Conservation (phyloP, 2,888 invertebrate species). For the Tenthredo distinguenda region DNA sequence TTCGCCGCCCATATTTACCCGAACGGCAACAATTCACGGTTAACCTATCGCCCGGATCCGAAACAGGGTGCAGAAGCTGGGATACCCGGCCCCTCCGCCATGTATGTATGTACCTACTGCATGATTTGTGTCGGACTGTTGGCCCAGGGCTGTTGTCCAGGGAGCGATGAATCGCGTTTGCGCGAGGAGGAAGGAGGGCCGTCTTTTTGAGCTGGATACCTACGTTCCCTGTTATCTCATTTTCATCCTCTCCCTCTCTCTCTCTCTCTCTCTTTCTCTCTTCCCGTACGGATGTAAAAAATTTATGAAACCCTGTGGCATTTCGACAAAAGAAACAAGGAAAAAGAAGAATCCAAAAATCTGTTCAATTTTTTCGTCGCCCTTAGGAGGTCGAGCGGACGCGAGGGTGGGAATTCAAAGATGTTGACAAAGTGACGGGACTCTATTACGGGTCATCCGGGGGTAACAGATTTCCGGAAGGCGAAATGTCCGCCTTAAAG, state of each 20-base stretch:
- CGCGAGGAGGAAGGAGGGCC: not conserved
- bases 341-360: no score
- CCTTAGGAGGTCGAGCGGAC: no score
- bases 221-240: not conserved
- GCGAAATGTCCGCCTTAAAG: not conserved
- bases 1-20: conserved; percentile 20
- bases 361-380: no score
- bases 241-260: not conserved
- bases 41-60: conserved; percentile 8
- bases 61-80: conserved; percentile 9
- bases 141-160: not conserved
- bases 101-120: conserved; percentile 1
- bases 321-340: not conserved
- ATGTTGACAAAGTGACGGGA: not conserved
- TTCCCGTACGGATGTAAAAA: not conserved
- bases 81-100: not conserved
- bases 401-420: not conserved
- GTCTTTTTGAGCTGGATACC: conserved; percentile 8
- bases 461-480: conserved; percentile 24
- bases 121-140: conserved; percentile 43
- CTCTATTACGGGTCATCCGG: not conserved
- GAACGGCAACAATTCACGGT: conserved; percentile 33
- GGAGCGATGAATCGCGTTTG: conserved; percentile 21
- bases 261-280: not conserved
- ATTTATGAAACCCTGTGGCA: not conserved